Evolutionary conservation across 1,140 invertebrate genomes (phyloP), one percentile per base, ranked within the genome.

Genomic region (Globodera ellingtonae): DNA sequence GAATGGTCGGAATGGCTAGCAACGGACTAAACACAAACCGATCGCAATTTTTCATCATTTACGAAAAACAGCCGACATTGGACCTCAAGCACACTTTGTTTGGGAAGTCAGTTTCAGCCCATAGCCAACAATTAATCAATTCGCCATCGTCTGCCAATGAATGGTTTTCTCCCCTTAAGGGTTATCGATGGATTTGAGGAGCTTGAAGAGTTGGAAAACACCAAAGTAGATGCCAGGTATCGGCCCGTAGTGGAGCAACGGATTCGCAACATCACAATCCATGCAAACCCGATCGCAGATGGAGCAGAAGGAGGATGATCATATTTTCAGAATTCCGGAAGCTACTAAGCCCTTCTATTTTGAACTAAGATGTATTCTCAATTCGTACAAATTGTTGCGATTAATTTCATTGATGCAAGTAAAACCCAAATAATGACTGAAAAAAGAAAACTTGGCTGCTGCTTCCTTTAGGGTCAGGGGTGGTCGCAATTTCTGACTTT

Each of bases 11-110:
- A 15, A 98, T 98, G 96, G 97, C 97, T n/a, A 98, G 97, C 89
- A 98, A 95, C 91, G 96, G 96, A 24, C 95, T 95, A 15, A 97
- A 98, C 89, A 95, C 95, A n/a, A 99, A 98, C 92, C 94, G 93
- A n/a, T 96, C 95, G 86, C 97, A 99, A 90, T 99, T 98, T 91
- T 99, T 98, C 88, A 94, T 98, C 81, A 94, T 94, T 0, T 98
- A 98, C 90, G 93, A 92, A 6, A 93, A 95, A 81, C 96, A 98
- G 86, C 94, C 95, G n/a, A 95, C 96, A 91, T 91, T 98, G 65
- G 97, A 98, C 90, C 91, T 97, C 79, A 98, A 98, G 90, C 98
- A 98, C 89, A 98, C 97, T 13, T 90, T 98, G 47, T 97, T 98
- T 93, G 97, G 94, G 90, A 97, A 93, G 95, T 96, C 92, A 78